Base-by-base conservation (phyloP, 2,113 vertebrate species). In the Fregata magnificens region DNA sequence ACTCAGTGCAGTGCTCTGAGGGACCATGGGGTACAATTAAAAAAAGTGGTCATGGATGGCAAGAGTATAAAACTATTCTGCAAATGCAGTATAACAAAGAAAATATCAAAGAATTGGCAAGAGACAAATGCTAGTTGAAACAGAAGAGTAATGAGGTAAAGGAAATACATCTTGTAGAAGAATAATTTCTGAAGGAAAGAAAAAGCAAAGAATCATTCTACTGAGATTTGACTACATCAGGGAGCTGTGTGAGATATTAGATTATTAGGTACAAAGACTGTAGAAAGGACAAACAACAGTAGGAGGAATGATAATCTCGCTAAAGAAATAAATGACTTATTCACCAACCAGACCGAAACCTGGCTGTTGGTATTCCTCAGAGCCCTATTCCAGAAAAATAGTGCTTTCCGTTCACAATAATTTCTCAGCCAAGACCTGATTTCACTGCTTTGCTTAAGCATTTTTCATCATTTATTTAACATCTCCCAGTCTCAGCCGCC, bases 391-490 rank as follows among this genome's bases (percentile, higher is more conserved):
- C 22, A 76, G 31, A 88, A 90, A 92, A 95, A 65, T 20, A 82
- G 9, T 65, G 21, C 32, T 91, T 80, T 11, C 65, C 86, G n/a
- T 61, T 90, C 80, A 62, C 65, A 96, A 74, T 82, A 93, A 81
- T 89, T 96, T 89, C 77, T 95, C 29, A 69, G 36, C 4, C 65
- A 88, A 93, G 58, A 72, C 34, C 70, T 93, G 80, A 74, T 94
- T 97, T 86, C 62, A 52, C n/a, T 67, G 16, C 59, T 90, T 76
- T 82, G 9, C 24, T 84, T 90, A 74, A 86, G 12, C 40, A 95
- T 86, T 95, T 86, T 73, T 90, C 94, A 92, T 89, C 22, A 70
- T 81, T 95, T 79, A 24, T 93, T 96, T 96, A 95, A 72, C 73
- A 70, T 82, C 10, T 85, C 16, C 13, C n/a, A 73, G 24, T 45